phyloP scores from a whole-genome alignment of 2,888 invertebrate species.

The Pycnomerus fuliginosus region DNA sequence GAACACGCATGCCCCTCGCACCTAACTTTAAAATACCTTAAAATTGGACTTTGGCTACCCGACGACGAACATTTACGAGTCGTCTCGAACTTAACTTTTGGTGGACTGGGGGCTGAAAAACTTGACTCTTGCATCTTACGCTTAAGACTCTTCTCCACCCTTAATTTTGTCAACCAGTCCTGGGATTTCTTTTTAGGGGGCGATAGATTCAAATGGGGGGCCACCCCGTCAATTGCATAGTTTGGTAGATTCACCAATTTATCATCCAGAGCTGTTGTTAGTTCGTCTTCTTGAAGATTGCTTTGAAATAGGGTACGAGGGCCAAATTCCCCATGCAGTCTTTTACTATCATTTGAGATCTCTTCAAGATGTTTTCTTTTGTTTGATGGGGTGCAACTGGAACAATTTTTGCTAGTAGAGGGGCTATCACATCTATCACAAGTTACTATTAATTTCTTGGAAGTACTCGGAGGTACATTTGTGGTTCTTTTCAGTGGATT shows the following conservation, averaged over 20 bases:
- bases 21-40: conserved; percentile 43
- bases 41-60: conserved; percentile 41
- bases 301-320: conserved; percentile 55
- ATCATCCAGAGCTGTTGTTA: conserved; percentile 62
- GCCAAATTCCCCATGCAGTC: conserved; percentile 51
- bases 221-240: conserved; percentile 73
- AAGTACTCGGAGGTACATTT: not conserved
- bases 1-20: conserved; percentile 18
- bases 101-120: conserved; percentile 34
- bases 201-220: conserved; percentile 73
- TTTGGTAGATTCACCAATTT: conserved; percentile 75
- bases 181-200: conserved; percentile 67
- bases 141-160: conserved; percentile 55
- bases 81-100: conserved; percentile 39
- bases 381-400: conserved; percentile 42
- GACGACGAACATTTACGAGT: conserved; percentile 29
- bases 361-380: conserved; percentile 32
- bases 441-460: conserved; percentile 33
- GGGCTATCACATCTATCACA: conserved; percentile 28
- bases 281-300: conserved; percentile 27
- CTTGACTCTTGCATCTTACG: too few relatives aligned
- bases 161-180: conserved; percentile 71
- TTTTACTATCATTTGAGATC: conserved; percentile 43
- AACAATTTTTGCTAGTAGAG: too few relatives aligned
- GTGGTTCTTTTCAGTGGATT: conserved; percentile 4